These are phyloP conservation scores for Yoshiicerus persimilis DNA, from an alignment of 1,140 invertebrate species.

Conservation along the genomic window DNA sequence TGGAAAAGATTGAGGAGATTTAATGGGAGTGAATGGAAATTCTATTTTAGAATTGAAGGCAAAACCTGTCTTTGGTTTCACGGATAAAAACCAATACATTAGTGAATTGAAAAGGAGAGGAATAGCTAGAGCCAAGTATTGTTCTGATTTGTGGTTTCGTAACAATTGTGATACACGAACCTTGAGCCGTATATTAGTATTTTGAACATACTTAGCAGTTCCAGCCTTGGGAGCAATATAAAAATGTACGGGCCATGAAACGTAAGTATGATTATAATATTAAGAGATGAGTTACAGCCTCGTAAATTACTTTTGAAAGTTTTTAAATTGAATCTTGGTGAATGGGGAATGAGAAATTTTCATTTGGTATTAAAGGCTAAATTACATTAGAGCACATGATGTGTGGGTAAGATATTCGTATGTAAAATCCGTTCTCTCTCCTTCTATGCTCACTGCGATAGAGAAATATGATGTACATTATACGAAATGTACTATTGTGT, in stretches of 20 bases:
- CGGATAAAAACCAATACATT: background rate
- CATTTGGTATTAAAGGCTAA: conserved; percentile 18
- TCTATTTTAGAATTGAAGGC: background rate
- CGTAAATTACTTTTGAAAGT: conserved; percentile 17
- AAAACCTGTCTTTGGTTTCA: background rate
- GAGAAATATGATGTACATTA: background rate
- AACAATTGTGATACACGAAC: background rate
- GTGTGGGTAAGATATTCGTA: background rate
- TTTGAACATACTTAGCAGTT: background rate
- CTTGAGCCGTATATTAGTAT: background rate
- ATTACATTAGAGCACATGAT: background rate
- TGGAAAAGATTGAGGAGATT: background rate
- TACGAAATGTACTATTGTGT: background rate
- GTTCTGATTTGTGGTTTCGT: background rate
- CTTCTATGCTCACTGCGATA: background rate
- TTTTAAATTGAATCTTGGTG: conserved; percentile 21
- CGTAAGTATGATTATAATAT: background rate
- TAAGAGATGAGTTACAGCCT: conserved; percentile 19
- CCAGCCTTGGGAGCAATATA: background rate
- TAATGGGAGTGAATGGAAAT: background rate
- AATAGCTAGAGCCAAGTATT: background rate
- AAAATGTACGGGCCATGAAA: background rate
- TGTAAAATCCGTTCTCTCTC: background rate
- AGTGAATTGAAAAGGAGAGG: background rate
- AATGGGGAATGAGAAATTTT: background rate